Percentiles rank a stretch among this genome's conserved stretches.
Conservation (phyloP, 2,113 vertebrate species). For the Struthio camelus region DNA sequence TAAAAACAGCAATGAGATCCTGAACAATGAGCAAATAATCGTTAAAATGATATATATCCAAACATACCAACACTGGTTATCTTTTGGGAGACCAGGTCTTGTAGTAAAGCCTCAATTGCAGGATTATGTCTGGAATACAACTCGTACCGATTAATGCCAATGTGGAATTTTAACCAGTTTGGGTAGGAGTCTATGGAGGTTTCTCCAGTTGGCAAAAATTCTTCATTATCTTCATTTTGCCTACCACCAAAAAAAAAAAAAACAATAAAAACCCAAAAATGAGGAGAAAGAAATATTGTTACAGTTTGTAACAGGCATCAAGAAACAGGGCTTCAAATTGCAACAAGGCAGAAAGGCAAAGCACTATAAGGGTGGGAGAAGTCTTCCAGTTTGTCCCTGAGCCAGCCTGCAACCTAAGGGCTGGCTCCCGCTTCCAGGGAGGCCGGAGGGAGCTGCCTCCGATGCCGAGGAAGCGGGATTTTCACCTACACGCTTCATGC, state of each 20-base stretch:
- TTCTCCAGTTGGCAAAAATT: constrained; percentile 86
- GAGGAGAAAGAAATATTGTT: not conserved
- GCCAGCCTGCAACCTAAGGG: not conserved
- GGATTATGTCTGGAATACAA: constrained; percentile 92
- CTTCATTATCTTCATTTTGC: constrained; percentile 85
- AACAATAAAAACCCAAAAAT: not conserved
- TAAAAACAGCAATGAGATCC: not conserved
- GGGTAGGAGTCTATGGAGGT: constrained; percentile 89
- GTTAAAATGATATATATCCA: not conserved
- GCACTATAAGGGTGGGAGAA: accelerated
- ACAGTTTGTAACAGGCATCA: not conserved
- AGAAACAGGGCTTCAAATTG: not conserved
- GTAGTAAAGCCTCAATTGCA: constrained; percentile 89
- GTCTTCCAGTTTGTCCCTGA: accelerated
- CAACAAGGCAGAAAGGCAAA: not conserved
- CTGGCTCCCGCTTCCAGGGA: not conserved
- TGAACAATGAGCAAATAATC: not conserved
- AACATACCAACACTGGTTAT: constrained; percentile 97
- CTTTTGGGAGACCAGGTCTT: constrained; percentile 89
- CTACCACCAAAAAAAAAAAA: constrained; percentile 67
- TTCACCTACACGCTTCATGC: not conserved
- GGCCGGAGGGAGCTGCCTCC: not conserved
- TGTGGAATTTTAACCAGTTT: constrained; percentile 98
- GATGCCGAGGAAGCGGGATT: not conserved
- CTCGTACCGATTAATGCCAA: constrained; percentile 96